Evolutionary conservation across 2,888 invertebrate genomes (phyloP).

Genomic region (Heliconius hortense): DNA sequence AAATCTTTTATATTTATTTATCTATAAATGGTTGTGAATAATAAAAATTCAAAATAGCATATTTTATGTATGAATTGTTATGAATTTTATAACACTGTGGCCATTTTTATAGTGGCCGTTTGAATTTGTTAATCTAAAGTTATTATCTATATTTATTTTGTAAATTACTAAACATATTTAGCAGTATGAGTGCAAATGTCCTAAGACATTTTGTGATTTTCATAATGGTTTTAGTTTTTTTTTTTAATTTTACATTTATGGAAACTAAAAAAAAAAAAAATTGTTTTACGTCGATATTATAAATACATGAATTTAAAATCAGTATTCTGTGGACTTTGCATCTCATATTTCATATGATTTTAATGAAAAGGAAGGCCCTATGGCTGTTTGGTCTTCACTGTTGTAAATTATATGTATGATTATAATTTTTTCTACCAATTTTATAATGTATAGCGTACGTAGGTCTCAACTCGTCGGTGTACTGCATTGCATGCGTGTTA

Average conservation of each 20-base stretch:
- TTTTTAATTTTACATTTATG: not conserved
- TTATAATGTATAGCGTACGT: constrained; percentile 34
- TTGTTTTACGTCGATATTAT: not conserved
- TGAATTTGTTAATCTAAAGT: constrained; percentile 2
- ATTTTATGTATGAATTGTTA: constrained; percentile 17
- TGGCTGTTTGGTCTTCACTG: constrained; percentile 14
- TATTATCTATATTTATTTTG: not conserved
- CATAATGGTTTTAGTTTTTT: not conserved
- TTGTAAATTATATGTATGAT: constrained; percentile 26
- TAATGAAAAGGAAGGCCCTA: not conserved
- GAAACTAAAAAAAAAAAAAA: not conserved
- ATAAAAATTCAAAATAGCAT: constrained; percentile 23
- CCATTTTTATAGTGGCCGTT: not conserved
- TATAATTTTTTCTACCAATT: constrained; percentile 40
- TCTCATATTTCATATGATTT: not conserved
- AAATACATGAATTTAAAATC: not conserved
- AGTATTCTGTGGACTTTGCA: not conserved
- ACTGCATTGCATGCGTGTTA: constrained; percentile 24
- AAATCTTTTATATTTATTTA: constrained; percentile 29
- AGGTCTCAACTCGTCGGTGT: constrained; percentile 28
- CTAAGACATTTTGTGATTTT: not conserved
- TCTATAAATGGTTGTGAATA: constrained; percentile 38
- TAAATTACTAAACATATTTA: not conserved
- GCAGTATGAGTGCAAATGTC: constrained; percentile 5
- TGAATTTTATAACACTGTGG: not conserved